Evolutionary conservation across 2,113 vertebrate genomes (phyloP).

Genomic region (Triplophysa rosa): DNA sequence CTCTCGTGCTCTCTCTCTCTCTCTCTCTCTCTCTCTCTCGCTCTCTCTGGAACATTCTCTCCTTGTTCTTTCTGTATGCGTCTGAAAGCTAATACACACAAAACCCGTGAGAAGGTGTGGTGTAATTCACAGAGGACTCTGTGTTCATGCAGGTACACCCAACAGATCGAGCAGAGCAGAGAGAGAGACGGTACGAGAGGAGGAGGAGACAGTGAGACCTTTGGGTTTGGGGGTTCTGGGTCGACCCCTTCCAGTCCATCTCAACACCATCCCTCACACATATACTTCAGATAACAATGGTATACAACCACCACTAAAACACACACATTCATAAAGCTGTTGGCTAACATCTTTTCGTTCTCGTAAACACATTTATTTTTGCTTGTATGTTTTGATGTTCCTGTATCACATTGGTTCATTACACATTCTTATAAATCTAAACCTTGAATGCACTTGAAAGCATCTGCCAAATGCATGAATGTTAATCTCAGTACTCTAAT

Average conservation of each 20-base stretch:
- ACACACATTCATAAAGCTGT: neutral
- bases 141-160: slow-evolving; percentile 40
- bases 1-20: neutral
- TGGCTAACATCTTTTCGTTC: neutral
- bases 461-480: no score
- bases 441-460: no score
- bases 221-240: slow-evolving; percentile 80
- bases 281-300: slow-evolving; percentile 79
- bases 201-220: slow-evolving; percentile 84
- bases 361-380: no score
- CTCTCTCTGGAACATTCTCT: neutral
- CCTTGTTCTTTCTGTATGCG: neutral
- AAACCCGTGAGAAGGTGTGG: slow-evolving; percentile 2
- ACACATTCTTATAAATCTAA: no score
- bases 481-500: no score
- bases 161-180: slow-evolving; percentile 9
- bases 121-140: slow-evolving; percentile 10
- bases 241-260: slow-evolving; percentile 72
- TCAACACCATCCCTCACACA: slow-evolving; percentile 64
- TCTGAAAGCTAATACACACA: neutral
- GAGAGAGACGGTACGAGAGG: slow-evolving; percentile 71
- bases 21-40: neutral
- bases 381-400: no score
- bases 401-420: no score
- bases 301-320: slow-evolving; percentile 58